Evolutionary conservation across 2,888 invertebrate species (phyloP), one percentile per base, ranked within the genome.

Genomic region (Drosophila anomelani): DNA sequence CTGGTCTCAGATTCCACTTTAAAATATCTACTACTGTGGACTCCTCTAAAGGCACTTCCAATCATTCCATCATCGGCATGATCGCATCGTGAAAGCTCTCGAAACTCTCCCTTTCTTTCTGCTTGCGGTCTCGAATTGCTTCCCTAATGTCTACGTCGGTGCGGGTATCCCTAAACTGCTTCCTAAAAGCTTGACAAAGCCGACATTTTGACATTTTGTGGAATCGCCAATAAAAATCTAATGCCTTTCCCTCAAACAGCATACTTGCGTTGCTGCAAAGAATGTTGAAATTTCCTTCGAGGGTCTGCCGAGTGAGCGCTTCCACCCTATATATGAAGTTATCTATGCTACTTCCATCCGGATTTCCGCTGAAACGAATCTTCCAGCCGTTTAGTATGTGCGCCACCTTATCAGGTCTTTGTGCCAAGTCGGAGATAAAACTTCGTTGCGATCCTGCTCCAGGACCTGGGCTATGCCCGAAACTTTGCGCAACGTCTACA

Each of bases 61-160:
- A 7, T 15, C 15, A 6, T 15, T 38, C 38, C 32, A 23, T 23
- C 23, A 23, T 23, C 23, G 20, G 34, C 51, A 51, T 20, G 20
- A 51, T 34, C 9, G 51, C 51, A 17, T 51, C 51, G 13, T 34
- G 4, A 51, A 51, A 34, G 6, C 32, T 17, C 13, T 51, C 34
- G 34, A 51, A 51, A 13, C 2, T 51, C 34, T 51, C 51, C 8
- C 12, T 34, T 8, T 51, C 34, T 15, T 20, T 36, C 15, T 51
- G 34, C 20, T 51, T 51, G 17, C 51, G 34, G 36, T 51, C 51
- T 3, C 51, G 13, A 34, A 51, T 36, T 6, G 51, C 34, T 13
- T 51, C 51, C 20, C 34, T 13, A 15, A 51, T 51, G 20, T 51
- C 34, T 5, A 51, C 20, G 13, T 51, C 51, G 5, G 51, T 34